Base-by-base conservation (phyloP, 1,140 invertebrate genomes). In the Lerema accius region DNA sequence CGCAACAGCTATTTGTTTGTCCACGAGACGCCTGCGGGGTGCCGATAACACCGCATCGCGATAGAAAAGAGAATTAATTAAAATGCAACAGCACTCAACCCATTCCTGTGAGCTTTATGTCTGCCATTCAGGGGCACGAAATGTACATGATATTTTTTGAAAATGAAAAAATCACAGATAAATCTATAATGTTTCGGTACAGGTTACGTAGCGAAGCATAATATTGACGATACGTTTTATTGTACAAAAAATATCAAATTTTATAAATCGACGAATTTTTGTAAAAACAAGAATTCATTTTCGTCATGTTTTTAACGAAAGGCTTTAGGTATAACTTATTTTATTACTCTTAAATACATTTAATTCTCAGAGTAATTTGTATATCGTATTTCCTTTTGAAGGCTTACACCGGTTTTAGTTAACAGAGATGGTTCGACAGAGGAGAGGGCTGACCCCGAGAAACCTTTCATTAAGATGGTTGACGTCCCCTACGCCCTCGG, bases 51-150 rank as follows among this genome's bases (percentile, higher is more conserved):
- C 80, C 75, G 76, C 76, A 89, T 88, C 84, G 79, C 76, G 84
- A 89, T 90, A 89, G 86, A 88, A 89, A 90, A 86, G 83, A 80
- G 84, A 90, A 89, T 89, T 89, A 86, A 90, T 89, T 90, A 90
- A 90, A 89, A 89, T 86, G 86, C 86, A 88, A 80, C 78, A 87
- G 74, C 84, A 86, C 81, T 86, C 85, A 83, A 86, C 78, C 80
- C 82, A 72, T 76, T 83, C 72, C 82, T 78, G 76, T 62, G 73
- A 76, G 73, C 82, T 80, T 84, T 83, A 83, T 80, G 76, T 73
- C 71, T 64, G 67, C 64, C 61, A 70, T 71, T 71, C 70, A 67
- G 28, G 37, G 56, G 40, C 53, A 68, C 67, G 75, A 71, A 72
- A 69, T 65, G 68, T 74, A 71, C 65, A 75, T 56, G 45, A 70